Evolutionary conservation across 2,113 vertebrate genomes (phyloP).

Genomic region (Theristicus caerulescens): DNA sequence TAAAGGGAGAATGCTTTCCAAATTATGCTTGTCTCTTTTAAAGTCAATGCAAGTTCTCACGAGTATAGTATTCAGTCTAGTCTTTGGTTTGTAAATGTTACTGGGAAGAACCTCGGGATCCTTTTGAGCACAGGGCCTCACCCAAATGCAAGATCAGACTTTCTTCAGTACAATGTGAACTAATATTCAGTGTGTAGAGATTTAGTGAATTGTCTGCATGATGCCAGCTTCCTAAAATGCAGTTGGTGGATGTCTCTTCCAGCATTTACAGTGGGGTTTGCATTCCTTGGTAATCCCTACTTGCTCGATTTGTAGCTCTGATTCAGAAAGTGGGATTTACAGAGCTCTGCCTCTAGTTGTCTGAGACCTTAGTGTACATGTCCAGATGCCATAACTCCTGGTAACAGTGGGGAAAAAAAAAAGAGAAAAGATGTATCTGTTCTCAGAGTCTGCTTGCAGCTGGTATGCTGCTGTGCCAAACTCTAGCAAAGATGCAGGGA

Average conservation of each 20-base stretch:
- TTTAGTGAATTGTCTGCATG: fast-evolving
- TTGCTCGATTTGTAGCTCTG: not conserved
- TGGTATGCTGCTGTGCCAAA: not conserved
- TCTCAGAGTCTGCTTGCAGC: not conserved
- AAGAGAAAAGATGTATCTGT: not conserved
- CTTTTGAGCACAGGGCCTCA: not conserved
- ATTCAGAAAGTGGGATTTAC: not conserved
- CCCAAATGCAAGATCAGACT: not conserved
- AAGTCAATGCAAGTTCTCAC: not conserved
- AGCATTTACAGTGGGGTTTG: not conserved
- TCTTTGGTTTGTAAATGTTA: not conserved
- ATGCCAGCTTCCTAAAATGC: not conserved
- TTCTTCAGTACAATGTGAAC: not conserved
- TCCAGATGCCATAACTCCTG: not conserved
- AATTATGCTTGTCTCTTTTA: not conserved
- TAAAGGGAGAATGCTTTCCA: not conserved
- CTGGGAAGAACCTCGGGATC: not conserved
- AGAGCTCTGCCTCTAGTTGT: not conserved
- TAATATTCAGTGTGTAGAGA: fast-evolving
- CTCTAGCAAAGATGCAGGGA: not conserved
- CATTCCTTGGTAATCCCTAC: not conserved
- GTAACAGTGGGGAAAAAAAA: not conserved
- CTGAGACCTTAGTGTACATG: not conserved
- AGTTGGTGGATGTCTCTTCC: not conserved
- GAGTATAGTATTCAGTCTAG: not conserved